A percentile compares a stretch with the other conserved stretches of the same genome.
These are phyloP conservation scores for Oasisia sp. DNA, from an alignment of 2,888 invertebrate genomes.

Conservation along the genomic window DNA sequence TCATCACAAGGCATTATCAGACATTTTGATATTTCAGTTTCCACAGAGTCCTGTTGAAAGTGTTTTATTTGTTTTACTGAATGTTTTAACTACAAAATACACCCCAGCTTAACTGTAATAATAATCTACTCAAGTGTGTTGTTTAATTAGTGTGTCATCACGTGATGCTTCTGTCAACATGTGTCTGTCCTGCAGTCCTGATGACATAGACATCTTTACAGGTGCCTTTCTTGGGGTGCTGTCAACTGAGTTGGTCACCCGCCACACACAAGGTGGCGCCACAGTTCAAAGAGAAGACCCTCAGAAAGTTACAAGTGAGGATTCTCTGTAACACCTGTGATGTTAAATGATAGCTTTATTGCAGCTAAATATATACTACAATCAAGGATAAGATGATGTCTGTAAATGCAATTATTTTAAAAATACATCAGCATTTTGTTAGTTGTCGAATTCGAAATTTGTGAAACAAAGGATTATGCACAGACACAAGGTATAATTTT, in stretches of 20 bases:
- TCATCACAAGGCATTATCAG: no score
- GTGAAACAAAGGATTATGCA: no score
- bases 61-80: no score
- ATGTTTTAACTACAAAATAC: no score
- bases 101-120: conserved; percentile 27
- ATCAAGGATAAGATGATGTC: no score
- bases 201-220: neutral
- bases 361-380: no score
- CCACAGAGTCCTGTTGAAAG: no score
- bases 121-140: neutral
- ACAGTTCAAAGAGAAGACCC: neutral
- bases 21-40: no score
- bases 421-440: no score
- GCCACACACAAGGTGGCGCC: neutral
- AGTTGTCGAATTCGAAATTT: no score
- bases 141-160: neutral
- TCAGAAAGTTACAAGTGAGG: neutral
- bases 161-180: neutral
- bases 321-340: neutral
- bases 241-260: neutral
- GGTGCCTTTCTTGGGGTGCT: neutral
- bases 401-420: no score
- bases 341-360: neutral
- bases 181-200: neutral
- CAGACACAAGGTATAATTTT: no score